These are phyloP conservation scores for Andricus grossulariae DNA, from an alignment of 1,140 invertebrate species.

Conservation along the genomic window DNA sequence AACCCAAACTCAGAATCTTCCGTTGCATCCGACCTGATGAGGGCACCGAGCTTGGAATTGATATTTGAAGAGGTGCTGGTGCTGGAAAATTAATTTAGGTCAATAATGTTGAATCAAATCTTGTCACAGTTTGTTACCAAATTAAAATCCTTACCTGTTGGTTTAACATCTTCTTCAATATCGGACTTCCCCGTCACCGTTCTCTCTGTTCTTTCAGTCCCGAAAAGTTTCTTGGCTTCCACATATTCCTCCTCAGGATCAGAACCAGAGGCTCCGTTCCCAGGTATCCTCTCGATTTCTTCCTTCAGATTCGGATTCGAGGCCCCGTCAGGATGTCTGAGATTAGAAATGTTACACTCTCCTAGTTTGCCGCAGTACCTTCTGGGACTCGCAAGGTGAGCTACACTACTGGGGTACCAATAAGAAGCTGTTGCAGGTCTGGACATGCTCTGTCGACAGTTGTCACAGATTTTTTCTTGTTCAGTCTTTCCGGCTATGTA, in stretches of 20 bases:
- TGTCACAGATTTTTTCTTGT: constrained; percentile 86
- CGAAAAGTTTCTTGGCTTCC: constrained; percentile 79
- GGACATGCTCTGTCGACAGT: constrained; percentile 83
- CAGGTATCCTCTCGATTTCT: constrained; percentile 81
- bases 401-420: constrained; percentile 76
- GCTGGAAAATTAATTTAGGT: constrained; percentile 47
- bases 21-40: constrained; percentile 76
- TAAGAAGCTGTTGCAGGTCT: constrained; percentile 82
- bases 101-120: neutral
- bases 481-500: constrained; percentile 79
- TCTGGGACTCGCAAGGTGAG: constrained; percentile 72
- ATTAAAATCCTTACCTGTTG: constrained; percentile 67
- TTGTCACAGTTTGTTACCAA: constrained; percentile 30
- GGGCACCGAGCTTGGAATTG: constrained; percentile 76
- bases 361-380: constrained; percentile 73
- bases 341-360: constrained; percentile 82
- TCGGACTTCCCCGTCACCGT: constrained; percentile 76
- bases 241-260: constrained; percentile 78
- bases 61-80: constrained; percentile 67
- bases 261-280: constrained; percentile 81
- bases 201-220: constrained; percentile 70
- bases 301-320: constrained; percentile 91
- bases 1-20: constrained; percentile 78
- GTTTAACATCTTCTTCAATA: constrained; percentile 72
- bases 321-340: constrained; percentile 91